Evolutionary conservation across 1,140 invertebrate genomes (phyloP), one percentile per base, ranked within the genome.

Genomic region (Drosophila chauvacae): DNA sequence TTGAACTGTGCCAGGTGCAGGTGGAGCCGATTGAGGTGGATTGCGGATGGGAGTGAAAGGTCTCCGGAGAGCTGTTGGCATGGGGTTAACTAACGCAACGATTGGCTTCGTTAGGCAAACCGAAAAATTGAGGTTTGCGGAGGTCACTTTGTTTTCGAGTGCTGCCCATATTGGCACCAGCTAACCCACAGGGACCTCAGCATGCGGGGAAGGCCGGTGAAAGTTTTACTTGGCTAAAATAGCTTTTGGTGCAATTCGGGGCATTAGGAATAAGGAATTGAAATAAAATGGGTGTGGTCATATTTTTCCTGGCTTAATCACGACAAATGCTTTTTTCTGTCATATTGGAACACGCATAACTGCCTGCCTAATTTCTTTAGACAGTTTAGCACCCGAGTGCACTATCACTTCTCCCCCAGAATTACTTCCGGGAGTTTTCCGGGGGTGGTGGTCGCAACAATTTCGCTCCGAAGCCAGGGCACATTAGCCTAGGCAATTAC

Each of bases 101-200:
- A 80, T 74, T 83, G 75, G 80, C 69, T 81, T 81, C 78, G 78
- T 81, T 81, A 71, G 78, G 53, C 33, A 47, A 76, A 76, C 72
- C 78, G 57, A 65, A 80, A 83, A 69, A 79, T 59, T 58, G 47
- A 62, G 56, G 76, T 76, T 60, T 64, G 37, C 60, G 50, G 55
- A 57, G 80, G 56, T 62, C 76, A 47, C 45, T 45, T 59, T 74
- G 69, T 56, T 73, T 62, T 59, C 45, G 23, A 58, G 42, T 68
- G 37, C 16, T 35, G 53, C 66, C 69, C 69, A 72, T 50, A 72
- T 59, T 71, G 66, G 53, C 42, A 48, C 26, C 68, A 41, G 10
- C 69, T 39, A 35, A 30, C 28, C 53, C 53, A 51, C 68, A 72
- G 50, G 45, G 45, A 33, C 37, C 51, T 59, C 20, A 28, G 14